Evolutionary conservation across 2,113 vertebrate species (phyloP), one percentile per base, ranked within the genome.

Genomic region (Austrofundulus limnaeus): DNA sequence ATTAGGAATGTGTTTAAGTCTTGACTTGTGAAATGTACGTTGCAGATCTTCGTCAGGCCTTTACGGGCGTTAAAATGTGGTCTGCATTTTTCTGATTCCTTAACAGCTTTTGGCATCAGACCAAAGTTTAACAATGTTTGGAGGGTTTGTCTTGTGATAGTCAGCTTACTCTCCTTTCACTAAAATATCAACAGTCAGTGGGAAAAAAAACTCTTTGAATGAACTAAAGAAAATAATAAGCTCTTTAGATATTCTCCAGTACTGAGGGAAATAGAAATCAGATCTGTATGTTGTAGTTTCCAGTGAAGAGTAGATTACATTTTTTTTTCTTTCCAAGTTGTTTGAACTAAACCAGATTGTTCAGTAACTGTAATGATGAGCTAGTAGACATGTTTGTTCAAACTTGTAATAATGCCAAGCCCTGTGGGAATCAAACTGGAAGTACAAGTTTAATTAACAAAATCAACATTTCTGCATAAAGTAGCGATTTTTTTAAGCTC

Each of bases 51-150:
- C 3, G 3, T 42, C 38, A 58, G 23, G 39, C 11, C 15, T 24
- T 21, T 58, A 5, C 11, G 19, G 15, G 15, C 12, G 2, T 19
- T 25, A 10, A 25, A 9, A 58, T n/a, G 28, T 41, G 11, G 16
- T 1, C 16, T 43, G 16, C 23, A 13, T 57, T 20, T n/a, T 57
- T 57, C 9, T 25, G 15, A 57, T 41, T 41, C 37, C 53, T 55
- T 7, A 11, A 41, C 3, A 41, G 53, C 7, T 24, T 23, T 19
- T 41, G 37, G 53, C 37, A 15, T 7, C 3, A 23, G 5, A 56
- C 20, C 53, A 56, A 55, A 56, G 37, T 56, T 17, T 21, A 41
- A 38, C 25, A 55, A 23, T 41, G 53, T 20, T 17, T 55, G 37
- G n/a, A 41, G 37, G 37, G 53, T 23, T 23, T 39, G 20, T 41